phyloP scores from a whole-genome alignment of 2,888 invertebrate genomes.

The Tipula helvola region DNA sequence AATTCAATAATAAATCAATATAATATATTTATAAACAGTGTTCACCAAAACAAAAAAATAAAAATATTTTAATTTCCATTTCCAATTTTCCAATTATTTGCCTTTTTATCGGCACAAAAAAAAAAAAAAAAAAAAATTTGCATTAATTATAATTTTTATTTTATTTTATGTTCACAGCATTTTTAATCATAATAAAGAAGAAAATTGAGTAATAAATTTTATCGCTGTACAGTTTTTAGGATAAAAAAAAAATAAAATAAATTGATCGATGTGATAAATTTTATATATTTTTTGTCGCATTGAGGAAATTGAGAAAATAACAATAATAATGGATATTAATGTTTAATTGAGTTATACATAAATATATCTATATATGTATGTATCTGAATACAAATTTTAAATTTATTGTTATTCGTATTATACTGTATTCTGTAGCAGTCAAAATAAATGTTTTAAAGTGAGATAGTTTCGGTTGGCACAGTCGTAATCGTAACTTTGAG shows the following conservation, averaged over 20 bases:
- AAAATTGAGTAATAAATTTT: slow-evolving; percentile 4
- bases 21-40: neutral
- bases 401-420: neutral
- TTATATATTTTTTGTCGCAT: neutral
- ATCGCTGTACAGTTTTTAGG: neutral
- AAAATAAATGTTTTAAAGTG: neutral
- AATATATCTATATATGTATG: neutral
- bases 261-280: neutral
- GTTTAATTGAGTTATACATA: neutral
- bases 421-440: neutral
- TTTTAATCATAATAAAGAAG: neutral
- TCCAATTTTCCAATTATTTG: slow-evolving; percentile 4
- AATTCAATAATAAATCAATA: neutral
- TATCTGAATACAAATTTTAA: neutral
- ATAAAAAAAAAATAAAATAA: neutral
- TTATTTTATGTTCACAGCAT: neutral
- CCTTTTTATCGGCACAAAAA: neutral
- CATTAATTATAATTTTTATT: neutral
- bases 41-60: neutral
- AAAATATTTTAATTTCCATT: neutral
- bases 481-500: no score
- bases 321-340: neutral
- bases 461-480: neutral
- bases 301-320: neutral
- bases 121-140: neutral